Conservation (phyloP, 1,140 invertebrate genomes). For the Hestina assimilis region DNA sequence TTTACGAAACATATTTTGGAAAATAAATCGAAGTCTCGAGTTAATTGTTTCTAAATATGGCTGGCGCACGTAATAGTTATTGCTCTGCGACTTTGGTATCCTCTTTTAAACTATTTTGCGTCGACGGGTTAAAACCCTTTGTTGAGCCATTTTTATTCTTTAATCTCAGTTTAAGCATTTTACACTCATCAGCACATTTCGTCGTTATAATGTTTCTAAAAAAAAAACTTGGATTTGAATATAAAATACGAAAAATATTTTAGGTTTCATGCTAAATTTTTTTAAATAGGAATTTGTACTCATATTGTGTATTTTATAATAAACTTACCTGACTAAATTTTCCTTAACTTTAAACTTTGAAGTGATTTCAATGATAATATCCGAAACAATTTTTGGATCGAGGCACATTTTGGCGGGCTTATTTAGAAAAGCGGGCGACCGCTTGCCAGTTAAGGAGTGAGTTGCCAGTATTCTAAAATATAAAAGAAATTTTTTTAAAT, state of each 20-base stretch:
- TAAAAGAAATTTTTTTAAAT: conserved; percentile 22
- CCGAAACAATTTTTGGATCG: conserved; percentile 65
- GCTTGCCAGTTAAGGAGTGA: conserved; percentile 70
- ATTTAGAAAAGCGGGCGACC: conserved; percentile 66
- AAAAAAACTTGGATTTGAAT: too few species aligned
- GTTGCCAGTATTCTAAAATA: conserved; percentile 66
- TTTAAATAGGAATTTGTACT: too few species aligned
- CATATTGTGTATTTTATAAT: too few species aligned
- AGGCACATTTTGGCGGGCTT: conserved; percentile 71
- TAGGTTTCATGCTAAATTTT: too few species aligned
- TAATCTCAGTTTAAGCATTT: conserved; percentile 68
- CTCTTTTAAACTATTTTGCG: conserved; percentile 15
- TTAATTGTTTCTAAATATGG: too few species aligned
- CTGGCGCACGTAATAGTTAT: too few species aligned
- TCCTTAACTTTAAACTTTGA: conserved; percentile 65
- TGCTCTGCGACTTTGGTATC: not conserved
- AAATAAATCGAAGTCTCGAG: too few species aligned
- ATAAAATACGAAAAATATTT: too few species aligned
- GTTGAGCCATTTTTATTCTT: not conserved
- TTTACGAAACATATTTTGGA: not conserved
- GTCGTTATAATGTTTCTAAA: conserved; percentile 78
- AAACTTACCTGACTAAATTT: conserved; percentile 63
- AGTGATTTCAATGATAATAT: conserved; percentile 67
- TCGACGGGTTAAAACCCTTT: not conserved
- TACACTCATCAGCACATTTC: conserved; percentile 82